Percentiles rank a stretch among this genome's conserved stretches.
phyloP scores from a whole-genome alignment of 1,140 invertebrate species.

The Magallana gigas region DNA sequence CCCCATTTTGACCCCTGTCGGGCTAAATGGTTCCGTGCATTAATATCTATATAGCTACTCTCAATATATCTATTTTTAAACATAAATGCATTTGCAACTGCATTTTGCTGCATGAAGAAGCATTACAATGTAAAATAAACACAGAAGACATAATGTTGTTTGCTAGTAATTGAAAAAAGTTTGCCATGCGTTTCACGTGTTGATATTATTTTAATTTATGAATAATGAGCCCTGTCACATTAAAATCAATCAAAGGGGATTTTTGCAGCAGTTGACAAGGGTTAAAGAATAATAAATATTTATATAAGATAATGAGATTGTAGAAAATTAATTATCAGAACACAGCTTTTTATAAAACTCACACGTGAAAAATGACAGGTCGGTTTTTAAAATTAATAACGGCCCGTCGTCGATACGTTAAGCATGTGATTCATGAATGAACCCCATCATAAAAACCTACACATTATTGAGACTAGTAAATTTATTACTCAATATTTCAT shows the following conservation, averaged over 20 bases:
- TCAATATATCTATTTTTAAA: neutral
- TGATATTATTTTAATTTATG: conserved; percentile 27
- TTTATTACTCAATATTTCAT: too few relatives aligned
- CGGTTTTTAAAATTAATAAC: conserved; percentile 20
- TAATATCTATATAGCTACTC: neutral
- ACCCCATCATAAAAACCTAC: neutral
- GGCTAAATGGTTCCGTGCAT: neutral
- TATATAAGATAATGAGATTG: conserved; percentile 32
- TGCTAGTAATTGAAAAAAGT: neutral
- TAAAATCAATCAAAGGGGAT: conserved; percentile 32
- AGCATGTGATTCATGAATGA: neutral
- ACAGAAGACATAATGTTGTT: neutral
- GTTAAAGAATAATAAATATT: conserved; percentile 37
- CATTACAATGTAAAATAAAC: too few relatives aligned
- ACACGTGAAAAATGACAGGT: conserved; percentile 18
- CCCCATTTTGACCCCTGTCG: neutral
- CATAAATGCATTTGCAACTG: too few relatives aligned
- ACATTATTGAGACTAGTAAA: neutral
- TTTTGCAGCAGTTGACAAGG: conserved; percentile 22
- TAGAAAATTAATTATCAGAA: conserved; percentile 22
- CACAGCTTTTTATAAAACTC: conserved; percentile 12
- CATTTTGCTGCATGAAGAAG: too few relatives aligned
- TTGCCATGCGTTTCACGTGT: neutral
- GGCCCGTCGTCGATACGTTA: neutral
- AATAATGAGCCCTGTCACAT: conserved; percentile 18